Evolutionary conservation across 2,113 vertebrate genomes (phyloP), one percentile per base, ranked within the genome.

Genomic region (Hepsetus odoe): DNA sequence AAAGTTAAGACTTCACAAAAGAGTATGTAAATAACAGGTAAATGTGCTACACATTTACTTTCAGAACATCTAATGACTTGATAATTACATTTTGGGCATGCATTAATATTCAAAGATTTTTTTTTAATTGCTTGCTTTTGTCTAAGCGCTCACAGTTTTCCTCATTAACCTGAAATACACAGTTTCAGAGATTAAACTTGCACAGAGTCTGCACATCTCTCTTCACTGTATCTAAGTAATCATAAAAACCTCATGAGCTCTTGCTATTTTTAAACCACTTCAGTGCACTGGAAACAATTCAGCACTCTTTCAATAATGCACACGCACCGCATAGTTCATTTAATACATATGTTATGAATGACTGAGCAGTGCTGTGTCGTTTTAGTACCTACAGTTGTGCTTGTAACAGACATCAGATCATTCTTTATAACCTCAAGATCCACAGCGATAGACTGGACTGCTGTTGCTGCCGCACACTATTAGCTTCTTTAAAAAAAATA

Each of bases 21-120:
- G 56, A 67, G 68, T 72, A 35, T 33, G 77, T 80, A 83, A 80
- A 83, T 72, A 83, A 72, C 61, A 40, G 56, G 64, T 74, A 80
- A 75, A 83, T 38, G 20, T 83, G 67, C 77, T 68, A 59, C 72
- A 80, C 42, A 75, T 74, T 61, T 74, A 28, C 64, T 40, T 42
- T 75, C 40, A 75, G 76, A 64, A 35, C 64, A 65, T 83, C 49
- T 65, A 66, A 75, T 67, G 46, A 71, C 65, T 65, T 40, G 26
- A 65, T 74, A 59, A 66, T 67, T 55, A 62, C 58, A 66, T 66
- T 83, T 74, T 46, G 44, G 65, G 70, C 81, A 66, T 78, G 66
- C 75, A 49, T 49, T 74, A 65, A 76, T 65, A 51, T 35, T 71
- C 49, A 72, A 59, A 28, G 75, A 67, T 58, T 35, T 51, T 72